Conservation (phyloP, 2,797 vertebrate species). For the Molossus alvarezi region DNA sequence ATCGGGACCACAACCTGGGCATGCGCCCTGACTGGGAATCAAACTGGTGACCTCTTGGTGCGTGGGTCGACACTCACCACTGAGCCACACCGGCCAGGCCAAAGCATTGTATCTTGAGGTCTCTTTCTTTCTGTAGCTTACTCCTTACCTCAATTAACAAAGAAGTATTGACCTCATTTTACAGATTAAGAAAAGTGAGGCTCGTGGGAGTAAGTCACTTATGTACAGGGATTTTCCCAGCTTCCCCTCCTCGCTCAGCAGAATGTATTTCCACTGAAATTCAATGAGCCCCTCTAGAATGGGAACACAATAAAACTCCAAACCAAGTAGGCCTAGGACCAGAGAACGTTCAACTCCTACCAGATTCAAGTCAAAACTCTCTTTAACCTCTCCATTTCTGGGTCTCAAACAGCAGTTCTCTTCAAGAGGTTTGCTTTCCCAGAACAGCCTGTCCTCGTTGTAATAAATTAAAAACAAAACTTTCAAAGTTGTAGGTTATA, state of each 20-base stretch:
- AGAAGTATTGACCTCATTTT: conserved; percentile 13
- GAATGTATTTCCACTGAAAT: neutral
- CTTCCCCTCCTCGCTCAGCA: neutral
- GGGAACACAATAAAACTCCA: neutral
- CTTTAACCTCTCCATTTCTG: neutral
- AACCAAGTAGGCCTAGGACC: neutral
- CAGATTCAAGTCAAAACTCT: neutral
- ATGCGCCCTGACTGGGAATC: too few relatives aligned
- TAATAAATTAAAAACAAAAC: neutral
- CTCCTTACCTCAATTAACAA: neutral
- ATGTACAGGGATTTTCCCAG: neutral
- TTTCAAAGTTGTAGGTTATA: neutral
- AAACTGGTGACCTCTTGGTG: too few relatives aligned
- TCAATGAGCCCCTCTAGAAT: neutral
- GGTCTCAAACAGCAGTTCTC: neutral
- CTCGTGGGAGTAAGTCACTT: neutral
- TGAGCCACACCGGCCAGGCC: too few relatives aligned
- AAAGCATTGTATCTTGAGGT: neutral
- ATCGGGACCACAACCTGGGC: too few relatives aligned
- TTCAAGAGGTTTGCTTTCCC: neutral
- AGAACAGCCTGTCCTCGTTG: neutral
- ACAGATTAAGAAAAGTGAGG: neutral
- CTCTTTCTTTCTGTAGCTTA: neutral
- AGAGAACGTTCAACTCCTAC: neutral
- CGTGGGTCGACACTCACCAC: too few relatives aligned